Conservation (phyloP, 2,113 vertebrate genomes). For the Alligator sinensis region DNA sequence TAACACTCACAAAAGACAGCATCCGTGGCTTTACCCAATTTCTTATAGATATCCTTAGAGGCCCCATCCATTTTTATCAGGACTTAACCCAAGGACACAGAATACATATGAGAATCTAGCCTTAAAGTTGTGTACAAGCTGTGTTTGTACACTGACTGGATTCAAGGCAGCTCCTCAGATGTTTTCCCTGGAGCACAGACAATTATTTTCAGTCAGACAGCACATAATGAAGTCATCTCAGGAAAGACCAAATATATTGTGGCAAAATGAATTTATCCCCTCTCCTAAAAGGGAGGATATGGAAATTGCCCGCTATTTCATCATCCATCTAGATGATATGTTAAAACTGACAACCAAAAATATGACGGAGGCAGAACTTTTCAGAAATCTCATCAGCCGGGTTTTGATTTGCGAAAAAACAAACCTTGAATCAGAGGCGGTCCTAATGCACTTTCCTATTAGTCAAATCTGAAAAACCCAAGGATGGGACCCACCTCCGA, state of each 20-base stretch:
- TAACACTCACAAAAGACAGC: not conserved
- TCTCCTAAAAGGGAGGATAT: not conserved
- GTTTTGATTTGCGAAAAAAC: not conserved
- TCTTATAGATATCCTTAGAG: not conserved
- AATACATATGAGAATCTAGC: not conserved
- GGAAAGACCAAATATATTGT: not conserved
- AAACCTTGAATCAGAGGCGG: not conserved
- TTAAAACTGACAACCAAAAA: not conserved
- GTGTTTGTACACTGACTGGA: not conserved
- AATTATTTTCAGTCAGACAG: not conserved
- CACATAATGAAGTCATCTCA: not conserved
- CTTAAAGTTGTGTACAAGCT: not conserved
- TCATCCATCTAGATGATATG: not conserved
- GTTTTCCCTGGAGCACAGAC: not conserved
- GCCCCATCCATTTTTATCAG: not conserved
- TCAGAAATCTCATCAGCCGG: rapidly evolving
- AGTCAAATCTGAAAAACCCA: not conserved
- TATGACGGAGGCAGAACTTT: not conserved
- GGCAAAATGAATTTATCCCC: not conserved
- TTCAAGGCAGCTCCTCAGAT: not conserved
- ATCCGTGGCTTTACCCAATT: not conserved
- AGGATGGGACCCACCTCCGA: not conserved
- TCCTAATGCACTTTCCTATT: not conserved
- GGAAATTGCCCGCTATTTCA: not conserved
- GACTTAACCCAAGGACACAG: not conserved